Evolutionary conservation across 2,797 vertebrate genomes (phyloP).

Genomic region (Mionectes olivaceus): DNA sequence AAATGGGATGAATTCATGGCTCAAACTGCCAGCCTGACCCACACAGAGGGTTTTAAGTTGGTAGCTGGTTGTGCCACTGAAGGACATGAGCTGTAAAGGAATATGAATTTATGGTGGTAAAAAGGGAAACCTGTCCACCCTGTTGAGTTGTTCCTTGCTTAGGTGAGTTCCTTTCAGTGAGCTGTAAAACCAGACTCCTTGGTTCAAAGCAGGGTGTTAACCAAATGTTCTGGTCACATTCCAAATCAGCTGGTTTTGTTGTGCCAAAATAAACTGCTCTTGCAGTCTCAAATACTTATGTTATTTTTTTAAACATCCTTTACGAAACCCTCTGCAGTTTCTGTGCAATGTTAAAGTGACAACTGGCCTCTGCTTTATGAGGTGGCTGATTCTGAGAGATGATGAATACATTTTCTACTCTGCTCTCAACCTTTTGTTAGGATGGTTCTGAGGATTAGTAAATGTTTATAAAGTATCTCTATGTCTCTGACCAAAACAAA

Average conservation of each 20-base stretch:
- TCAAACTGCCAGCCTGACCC: neutral
- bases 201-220: constrained; percentile 33
- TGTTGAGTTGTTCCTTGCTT: neutral
- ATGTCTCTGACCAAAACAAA: neutral
- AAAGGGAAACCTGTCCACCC: neutral
- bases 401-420: neutral
- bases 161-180: constrained; percentile 24
- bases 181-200: constrained; percentile 1
- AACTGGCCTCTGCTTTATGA: neutral
- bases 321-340: neutral
- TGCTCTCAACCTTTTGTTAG: neutral
- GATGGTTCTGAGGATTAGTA: neutral
- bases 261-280: constrained; percentile 48
- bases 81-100: neutral
- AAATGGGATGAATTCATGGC: neutral
- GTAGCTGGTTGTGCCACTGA: neutral
- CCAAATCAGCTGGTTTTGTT: constrained; percentile 25
- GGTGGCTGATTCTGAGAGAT: neutral
- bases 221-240: constrained; percentile 1
- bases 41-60: neutral
- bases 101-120: neutral
- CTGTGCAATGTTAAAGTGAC: constrained; percentile 21
- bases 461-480: constrained; percentile 18
- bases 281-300: neutral
- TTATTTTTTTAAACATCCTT: constrained; percentile 36